phyloP scores from a whole-genome alignment of 2,797 vertebrate species.

The Merluccius polli region DNA sequence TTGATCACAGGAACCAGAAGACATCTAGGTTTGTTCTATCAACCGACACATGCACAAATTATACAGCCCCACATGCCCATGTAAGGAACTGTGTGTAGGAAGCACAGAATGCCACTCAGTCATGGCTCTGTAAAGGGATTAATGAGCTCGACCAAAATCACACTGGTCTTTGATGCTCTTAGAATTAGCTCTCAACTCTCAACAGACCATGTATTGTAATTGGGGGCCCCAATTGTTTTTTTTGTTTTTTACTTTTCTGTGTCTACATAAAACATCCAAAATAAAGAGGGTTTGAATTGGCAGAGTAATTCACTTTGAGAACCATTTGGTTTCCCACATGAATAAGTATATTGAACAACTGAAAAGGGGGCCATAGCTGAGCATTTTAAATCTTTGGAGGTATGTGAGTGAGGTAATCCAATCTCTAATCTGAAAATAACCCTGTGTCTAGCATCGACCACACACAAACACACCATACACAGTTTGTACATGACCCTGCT shows the following conservation, averaged over 20 bases:
- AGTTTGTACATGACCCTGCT: neutral
- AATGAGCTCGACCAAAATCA: slow-evolving; percentile 48
- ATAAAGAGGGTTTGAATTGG: neutral
- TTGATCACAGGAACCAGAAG: slow-evolving; percentile 64
- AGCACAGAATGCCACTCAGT: slow-evolving; percentile 58
- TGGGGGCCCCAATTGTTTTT: neutral
- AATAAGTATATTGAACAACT: neutral
- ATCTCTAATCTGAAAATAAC: neutral
- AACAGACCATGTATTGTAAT: neutral
- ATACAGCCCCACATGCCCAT: slow-evolving; percentile 52
- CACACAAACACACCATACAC: neutral
- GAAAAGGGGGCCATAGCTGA: neutral
- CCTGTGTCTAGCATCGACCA: neutral
- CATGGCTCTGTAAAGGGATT: slow-evolving; percentile 51
- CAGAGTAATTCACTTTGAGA: neutral
- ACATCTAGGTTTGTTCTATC: slow-evolving; percentile 59
- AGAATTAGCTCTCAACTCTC: slow-evolving; percentile 26
- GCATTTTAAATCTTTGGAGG: too few relatives aligned
- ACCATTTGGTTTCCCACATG: neutral
- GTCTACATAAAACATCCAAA: neutral
- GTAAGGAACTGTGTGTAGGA: slow-evolving; percentile 56
- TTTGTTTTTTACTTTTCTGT: neutral
- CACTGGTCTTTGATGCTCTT: slow-evolving; percentile 49
- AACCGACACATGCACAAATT: slow-evolving; percentile 52
- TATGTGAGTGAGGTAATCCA: neutral